These are phyloP conservation scores for Patella caerulea DNA, from an alignment of 2,888 invertebrate species.

Conservation along the genomic window DNA sequence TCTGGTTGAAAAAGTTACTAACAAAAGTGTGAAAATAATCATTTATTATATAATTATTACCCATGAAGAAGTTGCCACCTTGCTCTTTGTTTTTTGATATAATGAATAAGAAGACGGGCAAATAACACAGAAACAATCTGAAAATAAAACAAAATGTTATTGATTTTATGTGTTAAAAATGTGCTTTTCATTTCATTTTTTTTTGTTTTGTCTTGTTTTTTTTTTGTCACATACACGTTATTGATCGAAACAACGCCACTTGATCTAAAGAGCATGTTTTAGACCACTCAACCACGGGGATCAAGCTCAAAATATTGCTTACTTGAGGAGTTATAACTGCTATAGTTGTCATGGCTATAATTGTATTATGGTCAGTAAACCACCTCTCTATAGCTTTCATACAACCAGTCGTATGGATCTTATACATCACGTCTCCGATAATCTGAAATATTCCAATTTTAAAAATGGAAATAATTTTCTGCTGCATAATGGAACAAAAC, in stretches of 20 bases:
- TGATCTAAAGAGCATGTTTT: too few species aligned
- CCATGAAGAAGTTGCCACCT: slow-evolving; percentile 24
- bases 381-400: slow-evolving; percentile 63
- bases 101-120: slow-evolving; percentile 43
- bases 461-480: too few species aligned
- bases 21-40: too few species aligned
- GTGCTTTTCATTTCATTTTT: too few species aligned
- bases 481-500: too few species aligned
- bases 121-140: slow-evolving; percentile 52
- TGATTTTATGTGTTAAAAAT: too few species aligned
- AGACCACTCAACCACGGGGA: not conserved
- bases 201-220: too few species aligned
- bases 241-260: too few species aligned
- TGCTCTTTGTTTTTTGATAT: slow-evolving; percentile 39
- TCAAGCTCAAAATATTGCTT: not conserved
- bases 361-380: slow-evolving; percentile 57
- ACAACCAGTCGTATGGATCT: slow-evolving; percentile 64
- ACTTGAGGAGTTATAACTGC: slow-evolving; percentile 64
- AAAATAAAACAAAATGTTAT: slow-evolving; percentile 18
- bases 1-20: too few species aligned
- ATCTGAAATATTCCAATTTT: too few species aligned
- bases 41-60: not conserved
- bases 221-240: too few species aligned
- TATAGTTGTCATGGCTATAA: slow-evolving; percentile 56
- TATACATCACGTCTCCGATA: slow-evolving; percentile 40